Base-by-base conservation (phyloP, 2,113 vertebrate genomes). In the Corythoichthys haematopterus region DNA sequence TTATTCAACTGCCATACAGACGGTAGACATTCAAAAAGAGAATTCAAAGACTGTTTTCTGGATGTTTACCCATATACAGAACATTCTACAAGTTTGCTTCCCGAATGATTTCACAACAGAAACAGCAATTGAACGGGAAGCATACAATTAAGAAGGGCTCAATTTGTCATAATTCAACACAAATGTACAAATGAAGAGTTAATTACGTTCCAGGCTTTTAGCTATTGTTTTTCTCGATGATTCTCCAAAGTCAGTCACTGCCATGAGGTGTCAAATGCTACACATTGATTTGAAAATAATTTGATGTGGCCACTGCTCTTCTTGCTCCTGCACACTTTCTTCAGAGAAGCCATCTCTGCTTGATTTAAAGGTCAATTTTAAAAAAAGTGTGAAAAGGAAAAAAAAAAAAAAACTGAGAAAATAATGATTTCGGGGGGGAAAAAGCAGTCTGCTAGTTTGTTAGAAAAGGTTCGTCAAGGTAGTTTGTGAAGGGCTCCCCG, bases 391-490 rank as follows among this genome's bases (percentile, higher is more conserved):
- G 15, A 45, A 16, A 43, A 43, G 70, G 66, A 55, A 43, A 51
- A 65, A 56, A 61, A 47, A 57, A 57, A 2, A 14, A 6, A 36
- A 57, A 36, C 35, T 14, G 55, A 57, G 33, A 35, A 57, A 45
- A 43, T 45, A 69, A 59, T 38, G 38, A 52, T 33, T 52, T 51
- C 53, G 36, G 38, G 33, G 87, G 79, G 69, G 71, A 83, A 83
- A 67, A 48, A 86, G 85, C 88, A 80, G 63, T 85, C 80, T 79
- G 65, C 81, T 87, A 79, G 81, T 91, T 85, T 91, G 94, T 96
- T 98, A 99, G 94, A 99, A 99, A 96, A 99, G 96, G 91, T 95
- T 98, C 88, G 97, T 98, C 94, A 99, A 94, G 93, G 97, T 98
- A 90, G 97, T 98, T 94, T 98, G 97, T 80, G 97, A 95, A 92